A percentile compares a stretch with the other conserved stretches of the same genome.
Evolutionary conservation across 2,113 vertebrate genomes (phyloP).

Genomic region (Rhizomys pruinosus): DNA sequence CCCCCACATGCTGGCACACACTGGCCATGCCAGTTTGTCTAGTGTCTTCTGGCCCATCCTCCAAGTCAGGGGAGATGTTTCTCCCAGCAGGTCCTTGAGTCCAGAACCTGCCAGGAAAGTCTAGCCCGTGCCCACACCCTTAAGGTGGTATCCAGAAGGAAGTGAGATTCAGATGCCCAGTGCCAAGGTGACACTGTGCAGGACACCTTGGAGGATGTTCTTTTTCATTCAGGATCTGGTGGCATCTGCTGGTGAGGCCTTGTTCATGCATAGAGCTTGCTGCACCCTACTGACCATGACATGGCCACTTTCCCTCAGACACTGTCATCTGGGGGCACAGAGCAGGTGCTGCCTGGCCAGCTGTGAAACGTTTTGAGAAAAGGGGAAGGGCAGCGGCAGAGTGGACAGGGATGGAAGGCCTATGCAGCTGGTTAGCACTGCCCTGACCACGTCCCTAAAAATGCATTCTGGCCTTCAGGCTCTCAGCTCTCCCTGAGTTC

Average conservation of each 20-base stretch:
- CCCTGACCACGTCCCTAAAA: not conserved
- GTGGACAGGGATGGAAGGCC: no score
- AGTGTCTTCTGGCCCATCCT: fast-evolving
- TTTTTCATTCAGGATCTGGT: not conserved
- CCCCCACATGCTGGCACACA: not conserved
- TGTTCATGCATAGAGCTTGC: fast-evolving
- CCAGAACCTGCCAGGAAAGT: not conserved
- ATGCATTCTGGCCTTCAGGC: fast-evolving
- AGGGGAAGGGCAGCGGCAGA: not conserved
- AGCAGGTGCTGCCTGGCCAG: not conserved
- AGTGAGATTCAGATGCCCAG: not conserved
- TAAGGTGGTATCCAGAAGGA: not conserved
- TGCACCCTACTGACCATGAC: no score
- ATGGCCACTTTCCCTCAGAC: not conserved
- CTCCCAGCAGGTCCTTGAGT: not conserved
- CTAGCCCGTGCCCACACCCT: not conserved
- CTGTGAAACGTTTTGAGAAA: no score
- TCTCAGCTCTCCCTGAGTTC: not conserved
- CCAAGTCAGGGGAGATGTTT: not conserved
- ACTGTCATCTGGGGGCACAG: not conserved
- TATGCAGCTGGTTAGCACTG: fast-evolving
- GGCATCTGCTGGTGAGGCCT: fast-evolving
- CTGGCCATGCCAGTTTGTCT: not conserved
- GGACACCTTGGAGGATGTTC: not conserved
- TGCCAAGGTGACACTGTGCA: fast-evolving